phyloP scores from a whole-genome alignment of 1,140 invertebrate genomes.

The Papilio glaucus region DNA sequence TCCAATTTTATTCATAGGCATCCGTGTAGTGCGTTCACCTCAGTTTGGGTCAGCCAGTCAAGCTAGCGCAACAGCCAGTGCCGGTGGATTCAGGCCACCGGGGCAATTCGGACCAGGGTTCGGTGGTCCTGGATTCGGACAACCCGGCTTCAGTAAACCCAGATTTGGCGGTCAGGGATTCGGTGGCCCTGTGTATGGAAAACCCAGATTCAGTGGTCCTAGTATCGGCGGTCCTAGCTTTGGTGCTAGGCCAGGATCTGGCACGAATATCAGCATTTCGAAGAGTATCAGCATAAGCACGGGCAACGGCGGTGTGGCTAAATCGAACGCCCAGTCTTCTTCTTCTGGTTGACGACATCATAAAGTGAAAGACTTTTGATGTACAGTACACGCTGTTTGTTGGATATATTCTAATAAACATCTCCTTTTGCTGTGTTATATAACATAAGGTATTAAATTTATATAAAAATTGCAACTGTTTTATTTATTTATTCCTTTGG shows the following conservation, averaged over 20 bases:
- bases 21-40: conserved; percentile 8
- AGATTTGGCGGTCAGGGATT: background rate
- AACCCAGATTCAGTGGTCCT: conserved; percentile 14
- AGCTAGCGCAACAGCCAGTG: conserved; percentile 1
- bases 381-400: background rate
- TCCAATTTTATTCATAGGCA: background rate
- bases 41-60: conserved; percentile 18
- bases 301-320: conserved; percentile 15
- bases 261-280: conserved; percentile 20
- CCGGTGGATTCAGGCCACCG: background rate
- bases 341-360: conserved; percentile 13
- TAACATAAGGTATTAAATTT: background rate
- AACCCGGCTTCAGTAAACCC: background rate
- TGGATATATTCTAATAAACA: background rate
- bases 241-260: conserved; percentile 7
- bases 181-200: conserved; percentile 10
- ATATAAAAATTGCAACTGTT: background rate
- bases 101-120: background rate
- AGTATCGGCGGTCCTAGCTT: conserved; percentile 14
- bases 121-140: background rate
- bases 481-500: conserved; percentile 1
- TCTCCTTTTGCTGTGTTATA: background rate
- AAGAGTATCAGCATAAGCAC: conserved; percentile 36
- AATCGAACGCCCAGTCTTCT: conserved; percentile 1
- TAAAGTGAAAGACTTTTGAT: background rate